A percentile compares a stretch with the other conserved stretches of the same genome.
phyloP scores from a whole-genome alignment of 2,797 vertebrate genomes.

The Eulemur coronatus region DNA sequence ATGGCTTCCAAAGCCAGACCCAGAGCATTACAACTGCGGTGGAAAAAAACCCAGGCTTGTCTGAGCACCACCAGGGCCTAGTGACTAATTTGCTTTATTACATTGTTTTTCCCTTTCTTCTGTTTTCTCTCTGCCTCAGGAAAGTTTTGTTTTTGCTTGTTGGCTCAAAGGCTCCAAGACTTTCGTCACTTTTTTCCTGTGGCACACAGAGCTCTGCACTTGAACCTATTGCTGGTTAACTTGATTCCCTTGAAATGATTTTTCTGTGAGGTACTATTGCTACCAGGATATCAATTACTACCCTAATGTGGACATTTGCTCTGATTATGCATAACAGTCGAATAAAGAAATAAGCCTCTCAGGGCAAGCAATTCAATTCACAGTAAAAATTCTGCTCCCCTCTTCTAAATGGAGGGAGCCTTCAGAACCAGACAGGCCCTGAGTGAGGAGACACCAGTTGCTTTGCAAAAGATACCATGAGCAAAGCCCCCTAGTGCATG shows the following conservation, averaged over 20 bases:
- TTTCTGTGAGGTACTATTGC: background rate
- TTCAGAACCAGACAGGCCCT: background rate
- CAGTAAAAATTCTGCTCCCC: background rate
- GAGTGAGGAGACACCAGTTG: background rate
- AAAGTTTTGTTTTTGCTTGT: conserved; percentile 77
- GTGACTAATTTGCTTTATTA: conserved; percentile 82
- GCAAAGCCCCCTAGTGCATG: background rate
- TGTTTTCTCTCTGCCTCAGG: conserved; percentile 77
- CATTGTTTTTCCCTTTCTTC: conserved; percentile 80
- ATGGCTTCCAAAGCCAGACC: conserved; percentile 43
- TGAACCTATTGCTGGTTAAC: background rate
- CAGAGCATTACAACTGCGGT: conserved; percentile 33
- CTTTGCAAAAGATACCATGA: background rate
- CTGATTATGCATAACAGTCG: background rate
- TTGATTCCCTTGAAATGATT: background rate
- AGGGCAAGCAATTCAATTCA: background rate
- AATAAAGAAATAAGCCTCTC: background rate
- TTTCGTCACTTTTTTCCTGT: background rate
- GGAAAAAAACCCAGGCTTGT: conserved; percentile 54
- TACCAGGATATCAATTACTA: background rate
- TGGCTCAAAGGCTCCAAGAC: conserved; percentile 3
- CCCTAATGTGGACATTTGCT: conserved; percentile 26
- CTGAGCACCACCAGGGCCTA: conserved; percentile 68
- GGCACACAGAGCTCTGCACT: background rate
- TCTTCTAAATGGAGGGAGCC: background rate